Base-by-base conservation (phyloP, 2,888 invertebrate genomes). In the Cyrtodaria siliqua region DNA sequence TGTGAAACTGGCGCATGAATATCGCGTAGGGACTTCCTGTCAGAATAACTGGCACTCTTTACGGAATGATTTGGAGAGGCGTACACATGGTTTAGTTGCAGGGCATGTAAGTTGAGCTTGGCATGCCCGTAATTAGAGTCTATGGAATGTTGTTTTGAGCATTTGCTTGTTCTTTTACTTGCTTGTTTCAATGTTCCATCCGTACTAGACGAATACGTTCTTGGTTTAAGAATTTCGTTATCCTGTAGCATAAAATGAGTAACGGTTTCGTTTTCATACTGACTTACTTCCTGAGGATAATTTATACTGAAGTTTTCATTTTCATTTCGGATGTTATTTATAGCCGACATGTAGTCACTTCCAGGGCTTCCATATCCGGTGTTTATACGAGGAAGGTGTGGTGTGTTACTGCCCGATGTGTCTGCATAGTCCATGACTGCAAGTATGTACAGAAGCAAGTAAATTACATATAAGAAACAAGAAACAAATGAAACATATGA, bases 291-390 rank as follows among this genome's bases (percentile, higher is more conserved):
- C n/a, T n/a, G n/a, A n/a, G n/a, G n/a, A n/a, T n/a, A n/a, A n/a
- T n/a, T n/a, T n/a, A 26, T 44, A 26, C 44, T 59, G 16, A 42
- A 26, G 14, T 40, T 59, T 8, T n/a, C 24, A 42, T 18, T 20
- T 0, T 42, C 26, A 26, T 26, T 59, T 0, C 20, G 56, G 6
- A 42, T 44, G 29, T 42, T 59, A 27, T 59, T 42, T 3, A 69
- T 59, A 18, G 53, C 68, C 18, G 67, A 52, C 61, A 70, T 71
- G 23, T 79, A 79, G 24, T 79, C 79, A 61, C 79, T 79, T 33
- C 67, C 79, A 9, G 79, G 79, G 20, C 74, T 68, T 9, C 62
- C 74, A 47, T 66, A 79, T 23, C 73, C 63, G 0, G 56, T 40
- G 14, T 67, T 42, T 6, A 79, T 74, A 8, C 42, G 42, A 4